Base-by-base conservation (phyloP, 2,888 invertebrate species). In the Heliconius charithonia region DNA sequence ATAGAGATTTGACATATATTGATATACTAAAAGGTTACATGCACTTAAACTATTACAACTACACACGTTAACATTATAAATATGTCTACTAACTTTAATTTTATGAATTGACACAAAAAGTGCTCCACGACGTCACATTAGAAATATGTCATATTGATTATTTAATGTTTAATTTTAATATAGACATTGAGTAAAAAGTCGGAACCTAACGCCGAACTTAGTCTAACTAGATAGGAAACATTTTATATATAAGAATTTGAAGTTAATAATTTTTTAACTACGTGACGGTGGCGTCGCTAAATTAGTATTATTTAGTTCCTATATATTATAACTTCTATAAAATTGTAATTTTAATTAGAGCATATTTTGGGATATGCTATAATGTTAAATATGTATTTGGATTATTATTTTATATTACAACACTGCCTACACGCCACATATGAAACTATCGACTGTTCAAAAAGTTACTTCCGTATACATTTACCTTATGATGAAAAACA, bases 21-120 rank as follows among this genome's bases (percentile, higher is more conserved):
- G 2, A 71, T 51, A 51, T 56, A 29, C 3, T 51, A 71, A 22
- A 56, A 56, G 22, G 16, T 41, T 71, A 56, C n/a, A 71, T 56
- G 32, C 32, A 59, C 9, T 72, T n/a, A 32, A 69, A 37, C 32
- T 72, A 59, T 37, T 59, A 59, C 7, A 32, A 59, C n/a, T 59
- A 56, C n/a, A 27, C 25, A 63, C 27, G 7, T 59, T 59, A 72
- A 59, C 32, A 59, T 37, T 59, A n/a, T n/a, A 29, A 70, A 70
- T 56, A 71, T 71, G 19, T 22, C 32, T 56, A 56, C 29, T n/a
- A n/a, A n/a, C n/a, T n/a, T n/a, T n/a, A n/a, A 56, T 32, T 32
- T 59, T 22, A 16, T 25, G 32, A 72, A 72, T 32, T 59, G 71
- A 72, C 71, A 71, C 67, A 56, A 56, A 32, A 72, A 51, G 32